Base-by-base conservation (phyloP, 2,797 vertebrate species). In the Dendrocincla tyrannina region DNA sequence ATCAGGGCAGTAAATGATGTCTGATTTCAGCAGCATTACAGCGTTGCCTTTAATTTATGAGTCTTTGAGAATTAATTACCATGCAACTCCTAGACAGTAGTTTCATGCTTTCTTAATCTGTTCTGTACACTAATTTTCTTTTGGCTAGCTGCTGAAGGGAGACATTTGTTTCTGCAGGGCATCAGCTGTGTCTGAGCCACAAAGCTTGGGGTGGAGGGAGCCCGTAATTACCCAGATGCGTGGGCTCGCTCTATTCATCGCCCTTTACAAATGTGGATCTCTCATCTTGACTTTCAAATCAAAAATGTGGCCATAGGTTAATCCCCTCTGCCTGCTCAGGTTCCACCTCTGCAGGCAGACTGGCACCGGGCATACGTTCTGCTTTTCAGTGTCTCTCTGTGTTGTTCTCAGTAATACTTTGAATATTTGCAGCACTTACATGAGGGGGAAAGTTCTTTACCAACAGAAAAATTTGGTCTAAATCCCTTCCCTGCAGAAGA, bases 161-260 rank as follows among this genome's bases (percentile, higher is more conserved):
- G 91, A 35, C 52, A 62, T 91, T 88, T 85, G 93, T 90, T 91
- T 82, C 95, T 94, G 75, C 67, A 66, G 93, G 91, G 80, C 93
- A 90, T 90, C 85, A 70, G 80, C 95, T 85, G 85, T 67, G 82
- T 37, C 77, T 91, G 89, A 87, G 9, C 70, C 90, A 60, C 91
- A 94, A 23, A 79, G 91, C 76, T 39, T 16, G 13, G 74, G 88
- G 89, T 94, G 93, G 91, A 58, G 41, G 2, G 91, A 62, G 77
- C 25, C 78, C 3, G 0, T 90, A 76, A 76, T 92, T 50, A 73
- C 1, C 44, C 73, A 58, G 67, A 17, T 74, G 77, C 4, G 69
- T 91, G 96, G 93, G 96, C 80, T 70, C 28, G 44, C 62, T 59
- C n/a, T 49, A 0, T 58, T 79, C 58, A 85, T 93, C 49, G 25